These are phyloP conservation scores for Aricia agestis DNA, from an alignment of 1,140 invertebrate species.

Conservation along the genomic window DNA sequence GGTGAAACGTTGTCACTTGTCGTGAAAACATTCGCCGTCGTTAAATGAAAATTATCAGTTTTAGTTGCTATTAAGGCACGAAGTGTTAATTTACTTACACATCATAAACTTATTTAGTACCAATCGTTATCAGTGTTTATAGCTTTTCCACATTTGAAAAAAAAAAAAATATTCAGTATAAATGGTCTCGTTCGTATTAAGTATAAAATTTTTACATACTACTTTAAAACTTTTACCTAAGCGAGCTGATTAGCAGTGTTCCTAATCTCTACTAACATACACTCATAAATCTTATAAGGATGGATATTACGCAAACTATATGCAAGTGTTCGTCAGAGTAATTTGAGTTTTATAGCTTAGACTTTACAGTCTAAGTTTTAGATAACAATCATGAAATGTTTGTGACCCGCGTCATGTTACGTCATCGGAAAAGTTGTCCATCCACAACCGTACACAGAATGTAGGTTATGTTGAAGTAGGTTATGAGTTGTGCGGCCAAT, in stretches of 20 bases:
- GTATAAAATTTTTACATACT: too few relatives aligned
- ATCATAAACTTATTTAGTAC: not conserved
- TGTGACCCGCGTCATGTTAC: not conserved
- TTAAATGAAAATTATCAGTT: not conserved
- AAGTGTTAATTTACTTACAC: not conserved
- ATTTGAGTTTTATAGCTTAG: not conserved
- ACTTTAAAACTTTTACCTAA: not conserved
- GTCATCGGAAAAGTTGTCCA: not conserved
- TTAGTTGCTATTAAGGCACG: not conserved
- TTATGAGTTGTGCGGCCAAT: not conserved
- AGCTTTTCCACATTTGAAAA: too few relatives aligned
- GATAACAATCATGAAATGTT: not conserved
- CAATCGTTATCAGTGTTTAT: too few relatives aligned
- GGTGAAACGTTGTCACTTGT: conserved; percentile 2
- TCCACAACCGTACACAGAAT: not conserved
- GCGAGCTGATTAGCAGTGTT: not conserved
- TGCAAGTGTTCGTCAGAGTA: not conserved
- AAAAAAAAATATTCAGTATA: too few relatives aligned
- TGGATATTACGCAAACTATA: not conserved
- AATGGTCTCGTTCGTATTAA: too few relatives aligned
- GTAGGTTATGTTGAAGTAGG: not conserved
- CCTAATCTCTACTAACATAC: not conserved
- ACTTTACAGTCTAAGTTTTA: not conserved
- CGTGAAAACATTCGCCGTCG: not conserved
- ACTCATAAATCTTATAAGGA: not conserved